These are phyloP conservation scores for Ploceus nigricollis DNA, from an alignment of 2,113 vertebrate species.

Conservation along the genomic window DNA sequence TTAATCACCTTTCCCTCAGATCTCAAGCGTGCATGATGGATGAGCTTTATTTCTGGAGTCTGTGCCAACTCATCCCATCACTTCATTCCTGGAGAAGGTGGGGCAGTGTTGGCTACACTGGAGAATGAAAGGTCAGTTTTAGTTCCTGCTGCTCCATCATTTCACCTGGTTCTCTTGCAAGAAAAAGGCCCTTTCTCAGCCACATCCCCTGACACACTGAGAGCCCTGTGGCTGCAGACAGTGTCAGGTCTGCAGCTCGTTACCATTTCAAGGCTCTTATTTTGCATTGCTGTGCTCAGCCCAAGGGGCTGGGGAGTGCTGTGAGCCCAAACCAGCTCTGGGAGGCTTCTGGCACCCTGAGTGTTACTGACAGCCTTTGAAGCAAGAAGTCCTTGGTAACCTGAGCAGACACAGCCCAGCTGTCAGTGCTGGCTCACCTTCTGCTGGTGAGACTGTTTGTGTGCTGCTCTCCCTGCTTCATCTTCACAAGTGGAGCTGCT, in stretches of 20 bases:
- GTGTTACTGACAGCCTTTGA: not conserved
- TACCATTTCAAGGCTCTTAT: not conserved
- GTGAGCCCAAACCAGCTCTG: not conserved
- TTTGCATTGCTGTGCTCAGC: fast-evolving
- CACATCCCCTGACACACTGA: fast-evolving
- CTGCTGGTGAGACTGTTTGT: not conserved
- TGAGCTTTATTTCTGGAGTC: not conserved
- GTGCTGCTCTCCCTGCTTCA: not conserved
- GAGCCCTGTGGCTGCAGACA: not conserved
- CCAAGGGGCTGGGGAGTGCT: not conserved
- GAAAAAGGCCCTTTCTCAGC: not conserved
- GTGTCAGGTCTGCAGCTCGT: fast-evolving
- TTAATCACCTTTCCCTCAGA: not conserved
- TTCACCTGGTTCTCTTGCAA: not conserved
- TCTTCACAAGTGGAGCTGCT: not conserved
- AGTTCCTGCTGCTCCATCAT: not conserved
- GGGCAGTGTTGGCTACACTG: fast-evolving
- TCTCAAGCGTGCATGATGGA: not conserved
- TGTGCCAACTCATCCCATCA: no score
- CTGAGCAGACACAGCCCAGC: not conserved
- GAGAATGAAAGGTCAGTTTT: not conserved
- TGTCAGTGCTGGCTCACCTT: not conserved
- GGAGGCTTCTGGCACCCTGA: not conserved
- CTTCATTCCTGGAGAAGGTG: not conserved
- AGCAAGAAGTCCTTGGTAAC: fast-evolving